phyloP scores from a whole-genome alignment of 1,140 invertebrate species.

The Andrena cerasifolii region DNA sequence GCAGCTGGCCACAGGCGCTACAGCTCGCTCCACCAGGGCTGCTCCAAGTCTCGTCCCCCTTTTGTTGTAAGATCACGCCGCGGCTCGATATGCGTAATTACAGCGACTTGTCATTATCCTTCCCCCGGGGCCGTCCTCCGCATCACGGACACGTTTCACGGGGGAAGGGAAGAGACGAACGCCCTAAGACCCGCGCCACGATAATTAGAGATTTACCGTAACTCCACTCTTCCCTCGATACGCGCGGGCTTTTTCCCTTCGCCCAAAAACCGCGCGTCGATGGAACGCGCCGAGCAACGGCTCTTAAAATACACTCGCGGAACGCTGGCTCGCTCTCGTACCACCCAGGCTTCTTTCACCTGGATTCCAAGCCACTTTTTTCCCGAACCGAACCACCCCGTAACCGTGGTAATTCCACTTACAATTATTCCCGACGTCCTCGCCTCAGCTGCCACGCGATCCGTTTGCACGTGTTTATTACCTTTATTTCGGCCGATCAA shows the following conservation, averaged over 20 bases:
- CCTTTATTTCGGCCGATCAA: conserved; percentile 17
- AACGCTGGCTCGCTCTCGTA: background rate
- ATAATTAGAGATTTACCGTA: conserved; percentile 76
- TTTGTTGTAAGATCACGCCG: conserved; percentile 35
- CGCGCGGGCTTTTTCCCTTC: conserved; percentile 54
- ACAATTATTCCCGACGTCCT: background rate
- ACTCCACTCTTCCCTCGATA: conserved; percentile 66
- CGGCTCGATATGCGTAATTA: conserved; percentile 61
- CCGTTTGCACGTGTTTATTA: background rate
- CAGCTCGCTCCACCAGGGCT: too few relatives aligned
- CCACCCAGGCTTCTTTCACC: conserved; percentile 15
- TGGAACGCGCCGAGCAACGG: background rate
- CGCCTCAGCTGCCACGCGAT: background rate
- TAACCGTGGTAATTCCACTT: background rate
- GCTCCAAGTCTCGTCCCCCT: background rate
- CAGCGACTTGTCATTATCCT: conserved; percentile 57
- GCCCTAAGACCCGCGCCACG: conserved; percentile 53
- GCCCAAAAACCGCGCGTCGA: conserved; percentile 46
- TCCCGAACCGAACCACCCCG: background rate
- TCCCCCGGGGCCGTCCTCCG: conserved; percentile 43
- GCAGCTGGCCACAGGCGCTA: too few relatives aligned
- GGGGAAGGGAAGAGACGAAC: conserved; percentile 24
- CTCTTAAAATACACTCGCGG: background rate
- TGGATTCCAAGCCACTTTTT: conserved; percentile 1
- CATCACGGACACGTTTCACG: conserved; percentile 18